phyloP scores from a whole-genome alignment of 2,113 vertebrate genomes.

The Ailuropoda melanoleuca region DNA sequence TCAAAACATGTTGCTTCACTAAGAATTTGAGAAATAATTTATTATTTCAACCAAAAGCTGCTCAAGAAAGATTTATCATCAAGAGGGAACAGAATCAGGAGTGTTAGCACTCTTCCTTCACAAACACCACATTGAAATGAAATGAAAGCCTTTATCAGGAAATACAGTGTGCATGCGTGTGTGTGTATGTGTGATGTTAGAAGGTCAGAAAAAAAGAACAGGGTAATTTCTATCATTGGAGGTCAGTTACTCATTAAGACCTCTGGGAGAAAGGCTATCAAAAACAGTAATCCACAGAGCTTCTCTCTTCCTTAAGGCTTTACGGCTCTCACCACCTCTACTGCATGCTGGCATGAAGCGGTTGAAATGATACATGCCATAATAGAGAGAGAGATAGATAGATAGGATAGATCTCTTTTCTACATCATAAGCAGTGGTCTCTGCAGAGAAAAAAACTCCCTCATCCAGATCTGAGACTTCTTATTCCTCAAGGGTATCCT shows the following conservation, averaged over 20 bases:
- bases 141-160: neutral
- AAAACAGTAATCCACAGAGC: neutral
- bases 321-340: neutral
- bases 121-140: neutral
- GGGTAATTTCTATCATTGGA: neutral
- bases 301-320: neutral
- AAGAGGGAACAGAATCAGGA: neutral
- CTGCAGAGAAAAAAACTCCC: conserved; percentile 51
- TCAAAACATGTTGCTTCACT: neutral
- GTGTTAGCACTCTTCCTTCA: neutral
- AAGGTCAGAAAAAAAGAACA: neutral
- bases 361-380: neutral
- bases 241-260: neutral
- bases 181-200: neutral
- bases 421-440: neutral
- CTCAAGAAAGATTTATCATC: neutral
- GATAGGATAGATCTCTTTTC: neutral
- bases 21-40: neutral
- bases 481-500: neutral
- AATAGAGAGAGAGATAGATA: neutral
- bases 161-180: neutral
- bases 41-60: conserved; percentile 20
- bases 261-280: neutral
- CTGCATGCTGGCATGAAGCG: neutral
- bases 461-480: conserved; percentile 47